Base-by-base conservation (phyloP, 2,888 invertebrate genomes). In the Drosophila pullipes region DNA sequence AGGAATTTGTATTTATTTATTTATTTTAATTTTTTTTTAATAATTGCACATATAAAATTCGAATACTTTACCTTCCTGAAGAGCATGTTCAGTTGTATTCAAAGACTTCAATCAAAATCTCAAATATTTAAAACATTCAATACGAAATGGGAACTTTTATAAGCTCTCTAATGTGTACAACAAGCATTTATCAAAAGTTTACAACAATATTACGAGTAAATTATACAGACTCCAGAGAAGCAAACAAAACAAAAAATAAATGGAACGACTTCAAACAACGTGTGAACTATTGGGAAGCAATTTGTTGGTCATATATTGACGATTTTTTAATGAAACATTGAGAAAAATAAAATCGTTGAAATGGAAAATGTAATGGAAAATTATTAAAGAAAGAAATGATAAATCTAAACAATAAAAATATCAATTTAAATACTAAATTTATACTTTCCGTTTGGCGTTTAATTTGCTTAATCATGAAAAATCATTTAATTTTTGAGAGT, bases 391-490 rank as follows among this genome's bases (percentile, higher is more conserved):
- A 73, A 66, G 55, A 69, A 78, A 75, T 68, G 73, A 76, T 77
- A 73, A 75, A 88, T 83, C 76, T 73, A 76, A 76, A 85, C 80
- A 90, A 90, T 86, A 88, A 88, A 88, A 88, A 86, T 90, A 90
- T 79, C 78, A 81, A 61, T 76, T 88, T 72, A 88, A 85, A 88
- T 71, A 81, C 62, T 70, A 73, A 33, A 58, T 3, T 16, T 58
- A 2, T 57, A 13, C 11, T 13, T 39, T n/a, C 5, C 18, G 18
- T 28, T 37, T 47, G 25, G 47, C 47, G 25, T 47, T 25, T 47
- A 47, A 25, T 47, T 16, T 25, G 9, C 4, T 47, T 16, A 25
- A 28, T 25, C 16, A 1, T 9, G 9, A 9, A 47, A 47, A 25
- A 25, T 25, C 9, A 28, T 25, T 47, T 25, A 47, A 28, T 16